A percentile compares a stretch with the other conserved stretches of the same genome.
These are phyloP conservation scores for Scelioninae gen. 2 DNA, from an alignment of 2,888 invertebrate genomes.

Conservation along the genomic window DNA sequence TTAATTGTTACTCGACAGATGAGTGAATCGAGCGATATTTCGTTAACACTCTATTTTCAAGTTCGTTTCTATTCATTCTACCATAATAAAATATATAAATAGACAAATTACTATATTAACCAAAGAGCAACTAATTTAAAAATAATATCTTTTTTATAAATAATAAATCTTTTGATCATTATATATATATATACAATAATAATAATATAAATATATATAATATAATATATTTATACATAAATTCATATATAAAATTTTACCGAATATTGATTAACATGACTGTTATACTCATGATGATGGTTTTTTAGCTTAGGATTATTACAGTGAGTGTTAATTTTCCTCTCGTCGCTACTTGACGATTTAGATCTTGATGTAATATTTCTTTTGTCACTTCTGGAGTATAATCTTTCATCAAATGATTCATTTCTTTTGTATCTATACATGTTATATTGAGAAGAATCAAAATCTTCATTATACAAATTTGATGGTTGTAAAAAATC, in stretches of 20 bases:
- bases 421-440: background rate
- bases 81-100: no score
- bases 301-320: slow-evolving; percentile 9
- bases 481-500: slow-evolving; percentile 8
- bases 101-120: no score
- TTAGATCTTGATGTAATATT: slow-evolving; percentile 8
- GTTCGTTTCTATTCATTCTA: no score
- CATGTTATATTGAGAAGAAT: background rate
- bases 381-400: slow-evolving; percentile 15
- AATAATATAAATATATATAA: no score
- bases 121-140: no score
- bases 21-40: slow-evolving; percentile 24
- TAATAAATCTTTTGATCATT: no score
- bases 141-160: no score
- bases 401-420: slow-evolving; percentile 24
- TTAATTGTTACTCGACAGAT: slow-evolving; percentile 38
- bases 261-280: slow-evolving; percentile 13
- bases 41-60: slow-evolving; percentile 20
- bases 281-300: background rate
- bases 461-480: slow-evolving; percentile 4
- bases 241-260: slow-evolving; percentile 2
- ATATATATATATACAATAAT: background rate
- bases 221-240: no score
- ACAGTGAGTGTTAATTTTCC: background rate
- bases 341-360: background rate